Evolutionary conservation across 35 echinoderm and acorn worm genomes (phyloP).

Genomic region (Apostichopus californicus): DNA sequence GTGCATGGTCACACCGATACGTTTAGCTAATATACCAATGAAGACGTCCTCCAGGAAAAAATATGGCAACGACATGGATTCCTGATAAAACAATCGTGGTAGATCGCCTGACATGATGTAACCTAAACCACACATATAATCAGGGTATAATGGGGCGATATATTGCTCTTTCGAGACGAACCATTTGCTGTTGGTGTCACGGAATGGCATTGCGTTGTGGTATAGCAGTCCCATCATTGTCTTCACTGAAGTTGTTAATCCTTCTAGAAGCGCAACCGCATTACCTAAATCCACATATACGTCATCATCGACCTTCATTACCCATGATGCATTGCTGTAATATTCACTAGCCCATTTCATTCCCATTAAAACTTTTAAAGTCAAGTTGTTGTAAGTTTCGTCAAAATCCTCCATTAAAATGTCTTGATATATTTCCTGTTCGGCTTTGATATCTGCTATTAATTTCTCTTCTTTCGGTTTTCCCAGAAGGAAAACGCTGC

Average conservation of each 20-base stretch:
- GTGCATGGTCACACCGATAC: too few species aligned
- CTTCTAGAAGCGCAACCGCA: neutral
- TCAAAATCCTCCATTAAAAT: conserved; percentile 53
- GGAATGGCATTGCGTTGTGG: conserved; percentile 21
- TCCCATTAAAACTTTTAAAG: conserved; percentile 63
- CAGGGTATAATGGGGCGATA: neutral
- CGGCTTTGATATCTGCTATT: neutral
- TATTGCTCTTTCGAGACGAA: conserved; percentile 23
- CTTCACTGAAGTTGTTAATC: neutral
- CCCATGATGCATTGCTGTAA: conserved; percentile 31
- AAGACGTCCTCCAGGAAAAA: conserved; percentile 18
- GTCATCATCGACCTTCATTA: conserved; percentile 65
- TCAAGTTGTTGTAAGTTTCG: conserved; percentile 60
- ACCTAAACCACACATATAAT: conserved; percentile 44
- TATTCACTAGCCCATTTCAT: conserved; percentile 52
- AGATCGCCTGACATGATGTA: conserved; percentile 54
- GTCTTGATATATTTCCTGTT: conserved; percentile 39
- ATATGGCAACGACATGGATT: neutral
- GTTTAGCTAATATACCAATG: neutral
- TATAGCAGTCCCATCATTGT: neutral
- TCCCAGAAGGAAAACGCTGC: conserved; percentile 51
- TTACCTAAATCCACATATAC: conserved; percentile 45
- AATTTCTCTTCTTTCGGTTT: neutral
- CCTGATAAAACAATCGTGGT: neutral
- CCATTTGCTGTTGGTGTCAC: conserved; percentile 56